A percentile compares a stretch with the other conserved stretches of the same genome.
Evolutionary conservation across 2,888 invertebrate genomes (phyloP).

Genomic region (Phytoseiulus persimilis): DNA sequence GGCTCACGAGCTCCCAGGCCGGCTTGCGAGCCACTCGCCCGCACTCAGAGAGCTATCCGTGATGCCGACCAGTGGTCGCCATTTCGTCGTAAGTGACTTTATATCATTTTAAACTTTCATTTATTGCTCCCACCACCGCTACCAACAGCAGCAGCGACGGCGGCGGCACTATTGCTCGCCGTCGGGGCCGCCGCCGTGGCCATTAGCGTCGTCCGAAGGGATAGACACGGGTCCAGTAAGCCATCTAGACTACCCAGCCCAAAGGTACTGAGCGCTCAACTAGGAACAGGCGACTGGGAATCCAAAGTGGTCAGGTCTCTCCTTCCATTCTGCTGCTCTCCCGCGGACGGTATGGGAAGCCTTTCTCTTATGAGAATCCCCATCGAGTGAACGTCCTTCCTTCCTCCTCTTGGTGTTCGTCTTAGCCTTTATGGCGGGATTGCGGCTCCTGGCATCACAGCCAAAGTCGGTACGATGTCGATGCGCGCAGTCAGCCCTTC

Average conservation of each 20-base stretch:
- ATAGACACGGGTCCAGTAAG: background rate
- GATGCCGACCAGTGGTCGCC: background rate
- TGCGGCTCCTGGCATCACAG: too few relatives aligned
- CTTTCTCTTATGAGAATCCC: too few relatives aligned
- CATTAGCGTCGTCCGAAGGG: background rate
- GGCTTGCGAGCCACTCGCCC: background rate
- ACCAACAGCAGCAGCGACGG: background rate
- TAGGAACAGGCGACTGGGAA: background rate
- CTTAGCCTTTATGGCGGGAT: too few relatives aligned
- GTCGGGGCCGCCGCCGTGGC: background rate
- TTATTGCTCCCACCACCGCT: constrained; percentile 28
- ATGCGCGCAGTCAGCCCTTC: too few relatives aligned
- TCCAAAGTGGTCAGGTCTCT: background rate
- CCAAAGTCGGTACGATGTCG: too few relatives aligned
- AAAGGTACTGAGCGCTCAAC: background rate
- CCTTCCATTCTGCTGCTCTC: background rate
- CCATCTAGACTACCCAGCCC: background rate
- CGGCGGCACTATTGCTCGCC: background rate
- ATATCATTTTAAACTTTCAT: constrained; percentile 39
- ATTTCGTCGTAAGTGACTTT: constrained; percentile 32
- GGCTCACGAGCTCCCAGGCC: background rate
- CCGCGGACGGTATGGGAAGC: background rate
- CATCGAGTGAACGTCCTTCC: too few relatives aligned
- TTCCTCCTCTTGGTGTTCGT: too few relatives aligned
- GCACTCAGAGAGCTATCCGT: background rate